Evolutionary conservation across 2,888 invertebrate genomes (phyloP), one percentile per base, ranked within the genome.

Genomic region (Hymenopus coronatus): DNA sequence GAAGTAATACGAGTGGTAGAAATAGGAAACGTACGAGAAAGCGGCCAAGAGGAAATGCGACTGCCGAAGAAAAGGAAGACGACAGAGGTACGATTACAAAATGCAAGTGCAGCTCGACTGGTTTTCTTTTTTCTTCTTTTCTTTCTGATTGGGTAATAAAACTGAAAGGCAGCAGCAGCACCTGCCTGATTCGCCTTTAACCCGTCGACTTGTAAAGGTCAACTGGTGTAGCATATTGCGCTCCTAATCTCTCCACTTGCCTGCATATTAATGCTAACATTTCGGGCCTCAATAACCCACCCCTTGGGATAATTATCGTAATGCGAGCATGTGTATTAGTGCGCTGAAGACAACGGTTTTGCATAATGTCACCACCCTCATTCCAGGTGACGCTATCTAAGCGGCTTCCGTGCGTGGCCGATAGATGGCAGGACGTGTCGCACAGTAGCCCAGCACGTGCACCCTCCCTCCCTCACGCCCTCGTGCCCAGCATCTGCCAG

Each of bases 351-450:
- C 81, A 86, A 87, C 40, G 82, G 82, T 87, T 87, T 87, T 87
- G 87, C 87, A 82, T 87, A 87, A 30, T 82, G 82, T 82, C 27
- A 30, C 33, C 82, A 28, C 82, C 46, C 70, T 28, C 86, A 82
- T 27, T 82, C n/a, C 28, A 28, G 86, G 86, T 46, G n/a, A 85
- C 54, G 20, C 54, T 70, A 25, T 20, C 54, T 20, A 25, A 20
- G 81, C 87, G 81, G 33, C 33, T 87, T 87, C 82, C 28, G 14
- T 87, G 82, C 33, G 81, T 28, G 30, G 82, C 87, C 87, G 82
- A 82, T 87, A 87, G 87, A 87, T 87, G 87, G 87, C 87, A 87
- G 87, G 40, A 33, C 87, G 25, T 20, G 54, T 70, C 54, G 54
- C 25, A 70, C 54, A 70, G 54, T 70, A 70, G 54, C 54, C 20